A percentile compares a stretch with the other conserved stretches of the same genome.
Conservation (phyloP, 2,797 vertebrate species). For the Ctenochaetus hawaiiensis region DNA sequence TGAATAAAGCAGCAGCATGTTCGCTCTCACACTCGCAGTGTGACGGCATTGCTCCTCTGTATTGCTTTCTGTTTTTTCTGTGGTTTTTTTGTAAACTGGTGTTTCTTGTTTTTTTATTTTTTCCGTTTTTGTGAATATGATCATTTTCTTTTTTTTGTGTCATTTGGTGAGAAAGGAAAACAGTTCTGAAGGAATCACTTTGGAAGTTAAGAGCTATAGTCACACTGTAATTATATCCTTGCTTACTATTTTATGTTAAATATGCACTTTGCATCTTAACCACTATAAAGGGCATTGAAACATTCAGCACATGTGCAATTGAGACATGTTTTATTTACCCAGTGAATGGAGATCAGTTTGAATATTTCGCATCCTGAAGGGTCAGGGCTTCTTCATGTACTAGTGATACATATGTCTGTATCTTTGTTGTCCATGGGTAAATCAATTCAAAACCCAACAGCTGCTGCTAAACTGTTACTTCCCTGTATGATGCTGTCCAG, state of each 20-base stretch:
- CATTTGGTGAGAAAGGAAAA: slow-evolving; percentile 55
- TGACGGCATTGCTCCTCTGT: slow-evolving; percentile 64
- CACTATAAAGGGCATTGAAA: slow-evolving; percentile 90
- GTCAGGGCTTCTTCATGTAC: slow-evolving; percentile 75
- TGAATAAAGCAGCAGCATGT: slow-evolving; percentile 76
- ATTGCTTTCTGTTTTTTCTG: slow-evolving; percentile 59
- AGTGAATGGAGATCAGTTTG: slow-evolving; percentile 69
- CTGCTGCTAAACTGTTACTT: slow-evolving; percentile 87
- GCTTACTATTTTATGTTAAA: slow-evolving; percentile 81
- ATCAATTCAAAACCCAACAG: slow-evolving; percentile 84
- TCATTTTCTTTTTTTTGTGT: slow-evolving; percentile 47
- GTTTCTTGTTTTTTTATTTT: slow-evolving; percentile 51
- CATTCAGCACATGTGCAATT: slow-evolving; percentile 82
- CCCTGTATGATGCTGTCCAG: slow-evolving; percentile 76
- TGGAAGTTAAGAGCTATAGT: slow-evolving; percentile 76
- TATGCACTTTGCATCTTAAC: slow-evolving; percentile 89
- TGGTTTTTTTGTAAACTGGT: slow-evolving; percentile 52
- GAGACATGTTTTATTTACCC: slow-evolving; percentile 77
- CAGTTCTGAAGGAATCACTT: slow-evolving; percentile 70
- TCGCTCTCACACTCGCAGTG: slow-evolving; percentile 67
- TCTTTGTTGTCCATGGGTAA: slow-evolving; percentile 83
- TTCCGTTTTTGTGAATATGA: slow-evolving; percentile 66
- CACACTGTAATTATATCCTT: slow-evolving; percentile 78
- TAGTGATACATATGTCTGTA: slow-evolving; percentile 78
- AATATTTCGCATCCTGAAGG: slow-evolving; percentile 71